Percentiles rank a stretch among this genome's conserved stretches.
phyloP scores from a whole-genome alignment of 2,113 vertebrate species.

The Bubo blakistoni region DNA sequence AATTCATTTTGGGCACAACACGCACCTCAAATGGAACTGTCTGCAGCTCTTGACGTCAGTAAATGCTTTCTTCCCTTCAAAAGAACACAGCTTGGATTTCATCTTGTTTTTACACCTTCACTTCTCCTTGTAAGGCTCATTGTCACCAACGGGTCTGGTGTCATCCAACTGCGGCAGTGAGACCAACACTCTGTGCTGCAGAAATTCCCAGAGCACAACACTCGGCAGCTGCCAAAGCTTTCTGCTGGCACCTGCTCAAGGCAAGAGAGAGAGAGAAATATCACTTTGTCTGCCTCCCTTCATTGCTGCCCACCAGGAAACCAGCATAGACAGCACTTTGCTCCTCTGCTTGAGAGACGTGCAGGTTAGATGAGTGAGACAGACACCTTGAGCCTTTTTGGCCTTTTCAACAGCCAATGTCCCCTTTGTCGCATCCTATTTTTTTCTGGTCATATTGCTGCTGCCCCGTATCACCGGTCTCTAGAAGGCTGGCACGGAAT shows the following conservation, averaged over 20 bases:
- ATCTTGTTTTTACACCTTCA: conserved; percentile 64
- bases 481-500: neutral
- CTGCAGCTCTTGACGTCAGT: conserved; percentile 32
- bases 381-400: neutral
- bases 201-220: conserved; percentile 58
- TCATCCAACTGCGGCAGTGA: conserved; percentile 59
- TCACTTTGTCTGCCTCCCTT: conserved; percentile 37
- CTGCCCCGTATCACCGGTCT: neutral
- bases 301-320: conserved; percentile 42
- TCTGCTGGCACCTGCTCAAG: conserved; percentile 58
- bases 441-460: neutral
- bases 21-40: conserved; percentile 17
- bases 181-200: conserved; percentile 55
- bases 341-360: neutral
- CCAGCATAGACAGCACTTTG: neutral
- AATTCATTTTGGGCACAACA: conserved; percentile 17
- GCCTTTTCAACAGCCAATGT: neutral
- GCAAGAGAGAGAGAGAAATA: conserved; percentile 17
- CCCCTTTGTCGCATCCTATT: neutral
- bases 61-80: conserved; percentile 48
- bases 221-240: conserved; percentile 47
- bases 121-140: conserved; percentile 62
- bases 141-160: conserved; percentile 39
- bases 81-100: conserved; percentile 58
- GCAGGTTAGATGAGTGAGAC: neutral